Evolutionary conservation across 2,113 vertebrate species (phyloP).

Genomic region (Prionailurus bengalensis): DNA sequence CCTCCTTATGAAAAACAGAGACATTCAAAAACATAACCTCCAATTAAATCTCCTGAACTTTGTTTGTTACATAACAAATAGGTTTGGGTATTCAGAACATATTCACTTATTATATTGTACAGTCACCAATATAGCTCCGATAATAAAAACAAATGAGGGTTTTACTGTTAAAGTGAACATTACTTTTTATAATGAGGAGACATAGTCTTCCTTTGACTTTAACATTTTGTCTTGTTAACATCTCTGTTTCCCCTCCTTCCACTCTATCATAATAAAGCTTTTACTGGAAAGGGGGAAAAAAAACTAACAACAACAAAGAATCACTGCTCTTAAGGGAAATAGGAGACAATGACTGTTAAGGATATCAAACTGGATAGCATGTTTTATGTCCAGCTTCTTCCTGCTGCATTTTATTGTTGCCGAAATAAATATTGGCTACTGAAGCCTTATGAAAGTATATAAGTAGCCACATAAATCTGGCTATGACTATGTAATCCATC

Average conservation of each 20-base stretch:
- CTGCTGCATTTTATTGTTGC: slow-evolving; percentile 73
- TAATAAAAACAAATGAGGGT: slow-evolving; percentile 68
- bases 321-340: slow-evolving; percentile 39
- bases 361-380: slow-evolving; percentile 62
- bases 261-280: slow-evolving; percentile 58
- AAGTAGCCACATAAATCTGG: slow-evolving; percentile 61
- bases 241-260: slow-evolving; percentile 42
- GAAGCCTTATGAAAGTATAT: slow-evolving; percentile 66
- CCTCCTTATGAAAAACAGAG: not conserved
- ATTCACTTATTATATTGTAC: slow-evolving; percentile 11
- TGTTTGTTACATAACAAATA: not conserved
- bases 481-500: slow-evolving; percentile 69
- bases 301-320: slow-evolving; percentile 15
- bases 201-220: slow-evolving; percentile 54
- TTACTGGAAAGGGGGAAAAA: not conserved
- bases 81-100: not conserved
- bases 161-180: slow-evolving; percentile 65
- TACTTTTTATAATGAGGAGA: slow-evolving; percentile 66
- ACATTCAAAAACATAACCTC: not conserved
- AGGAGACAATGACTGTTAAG: slow-evolving; percentile 53
- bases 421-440: slow-evolving; percentile 69
- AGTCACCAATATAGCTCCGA: slow-evolving; percentile 37
- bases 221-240: slow-evolving; percentile 63
- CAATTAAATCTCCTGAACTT: slow-evolving; percentile 44
- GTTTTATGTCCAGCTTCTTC: slow-evolving; percentile 65